Conservation (phyloP, 2,113 vertebrate species). For the Apeltes quadracus region DNA sequence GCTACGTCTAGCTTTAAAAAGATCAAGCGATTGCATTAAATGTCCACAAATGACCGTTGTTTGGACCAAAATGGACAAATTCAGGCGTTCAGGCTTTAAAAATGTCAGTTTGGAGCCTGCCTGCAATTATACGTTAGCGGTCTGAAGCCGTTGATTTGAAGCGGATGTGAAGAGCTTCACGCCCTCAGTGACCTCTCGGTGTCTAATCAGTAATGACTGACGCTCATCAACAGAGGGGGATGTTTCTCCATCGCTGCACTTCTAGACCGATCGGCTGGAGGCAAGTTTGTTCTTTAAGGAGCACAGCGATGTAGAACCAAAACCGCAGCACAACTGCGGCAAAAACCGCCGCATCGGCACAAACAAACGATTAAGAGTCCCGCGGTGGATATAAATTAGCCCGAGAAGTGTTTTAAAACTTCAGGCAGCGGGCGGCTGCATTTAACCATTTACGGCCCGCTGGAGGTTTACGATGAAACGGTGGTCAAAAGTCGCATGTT, state of each 20-base stretch:
- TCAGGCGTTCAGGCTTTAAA: neutral
- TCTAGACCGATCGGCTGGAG: slow-evolving; percentile 10
- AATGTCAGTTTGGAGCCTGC: neutral
- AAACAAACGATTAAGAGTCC: slow-evolving; percentile 33
- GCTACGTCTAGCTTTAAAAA: neutral
- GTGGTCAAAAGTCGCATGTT: neutral
- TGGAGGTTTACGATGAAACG: neutral
- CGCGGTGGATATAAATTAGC: slow-evolving; percentile 36
- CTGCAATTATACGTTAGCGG: neutral
- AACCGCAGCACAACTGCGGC: slow-evolving; percentile 12
- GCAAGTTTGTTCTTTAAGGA: slow-evolving; percentile 25
- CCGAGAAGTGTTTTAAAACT: slow-evolving; percentile 41
- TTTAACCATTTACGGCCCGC: slow-evolving; percentile 42
- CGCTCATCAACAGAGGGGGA: slow-evolving; percentile 60
- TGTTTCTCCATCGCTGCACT: slow-evolving; percentile 22
- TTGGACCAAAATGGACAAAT: neutral
- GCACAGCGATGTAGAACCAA: slow-evolving; percentile 23
- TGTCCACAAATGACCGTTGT: neutral
- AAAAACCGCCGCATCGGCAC: slow-evolving; percentile 41
- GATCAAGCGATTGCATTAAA: neutral
- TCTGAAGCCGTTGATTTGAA: neutral
- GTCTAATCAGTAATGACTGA: slow-evolving; percentile 17
- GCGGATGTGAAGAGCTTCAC: neutral
- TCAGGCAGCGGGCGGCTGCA: slow-evolving; percentile 16
- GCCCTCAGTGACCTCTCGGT: neutral